A percentile compares a stretch with the other conserved stretches of the same genome.
These are phyloP conservation scores for Phania funesta DNA, from an alignment of 2,888 invertebrate genomes.

Conservation along the genomic window DNA sequence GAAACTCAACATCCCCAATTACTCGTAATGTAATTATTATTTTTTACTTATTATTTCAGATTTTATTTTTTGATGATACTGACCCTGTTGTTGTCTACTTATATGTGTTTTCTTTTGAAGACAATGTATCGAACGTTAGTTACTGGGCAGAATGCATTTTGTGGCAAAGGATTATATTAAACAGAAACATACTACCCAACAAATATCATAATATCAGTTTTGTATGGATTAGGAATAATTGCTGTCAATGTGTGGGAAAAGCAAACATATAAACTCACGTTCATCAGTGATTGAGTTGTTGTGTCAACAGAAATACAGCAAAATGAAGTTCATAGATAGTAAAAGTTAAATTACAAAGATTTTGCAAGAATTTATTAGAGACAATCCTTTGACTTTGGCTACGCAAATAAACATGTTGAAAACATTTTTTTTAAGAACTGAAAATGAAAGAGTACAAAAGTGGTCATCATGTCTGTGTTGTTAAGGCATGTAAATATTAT, in stretches of 20 bases:
- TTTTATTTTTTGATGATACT: slow-evolving; percentile 59
- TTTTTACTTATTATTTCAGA: slow-evolving; percentile 51
- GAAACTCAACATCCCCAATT: slow-evolving; percentile 61
- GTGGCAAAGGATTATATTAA: slow-evolving; percentile 59
- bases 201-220: slow-evolving; percentile 63
- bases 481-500: background rate
- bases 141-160: background rate
- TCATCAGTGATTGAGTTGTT: slow-evolving; percentile 15
- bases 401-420: slow-evolving; percentile 64
- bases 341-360: slow-evolving; percentile 53
- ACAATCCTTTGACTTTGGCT: slow-evolving; percentile 58
- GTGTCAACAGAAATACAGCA: slow-evolving; percentile 21
- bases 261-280: background rate
- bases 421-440: background rate
- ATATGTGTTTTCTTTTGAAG: background rate
- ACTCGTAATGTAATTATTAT: slow-evolving; percentile 50
- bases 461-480: slow-evolving; percentile 22
- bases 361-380: slow-evolving; percentile 34
- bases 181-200: slow-evolving; percentile 11
- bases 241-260: slow-evolving; percentile 39
- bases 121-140: background rate
- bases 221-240: slow-evolving; percentile 66
- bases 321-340: slow-evolving; percentile 16
- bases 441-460: background rate
- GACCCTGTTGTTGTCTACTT: slow-evolving; percentile 44